Percentiles rank a stretch among this genome's conserved stretches.
phyloP scores from a whole-genome alignment of 2,113 vertebrate species.

The Orthonyx spaldingii region DNA sequence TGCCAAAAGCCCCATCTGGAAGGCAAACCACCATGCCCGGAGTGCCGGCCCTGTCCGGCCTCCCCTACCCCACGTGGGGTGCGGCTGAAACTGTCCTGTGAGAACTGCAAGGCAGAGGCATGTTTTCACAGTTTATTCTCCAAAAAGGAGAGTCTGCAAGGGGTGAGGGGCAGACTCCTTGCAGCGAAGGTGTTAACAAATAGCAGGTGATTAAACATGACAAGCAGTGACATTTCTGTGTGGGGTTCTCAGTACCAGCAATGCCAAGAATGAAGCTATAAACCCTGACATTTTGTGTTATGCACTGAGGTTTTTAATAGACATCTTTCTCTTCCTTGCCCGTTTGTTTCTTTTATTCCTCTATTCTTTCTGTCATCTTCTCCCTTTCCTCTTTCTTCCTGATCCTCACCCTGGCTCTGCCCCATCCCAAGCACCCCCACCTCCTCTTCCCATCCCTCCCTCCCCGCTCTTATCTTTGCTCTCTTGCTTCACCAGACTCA shows the following conservation, averaged over 20 bases:
- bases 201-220: constrained; percentile 87
- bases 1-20: background rate
- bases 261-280: constrained; percentile 79
- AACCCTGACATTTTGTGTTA: constrained; percentile 81
- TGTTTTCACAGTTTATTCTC: background rate
- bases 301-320: constrained; percentile 80
- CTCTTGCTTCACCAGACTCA: background rate
- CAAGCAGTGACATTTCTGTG: constrained; percentile 84
- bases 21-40: accelerated
- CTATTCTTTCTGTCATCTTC: background rate
- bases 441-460: background rate
- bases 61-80: background rate
- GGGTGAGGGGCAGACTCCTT: constrained; percentile 69
- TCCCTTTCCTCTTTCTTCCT: background rate
- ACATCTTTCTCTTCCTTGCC: constrained; percentile 64
- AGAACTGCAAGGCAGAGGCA: background rate
- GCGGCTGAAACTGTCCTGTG: background rate
- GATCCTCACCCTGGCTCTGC: background rate
- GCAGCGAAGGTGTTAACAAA: constrained; percentile 82
- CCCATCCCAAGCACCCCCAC: background rate
- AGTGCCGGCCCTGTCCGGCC: background rate
- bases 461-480: background rate
- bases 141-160: constrained; percentile 3
- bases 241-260: constrained; percentile 75
- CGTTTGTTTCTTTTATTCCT: constrained; percentile 59